Percentiles rank a stretch among this genome's conserved stretches.
Conservation (phyloP, 1,140 invertebrate species). For the Drosophila bocqueti region DNA sequence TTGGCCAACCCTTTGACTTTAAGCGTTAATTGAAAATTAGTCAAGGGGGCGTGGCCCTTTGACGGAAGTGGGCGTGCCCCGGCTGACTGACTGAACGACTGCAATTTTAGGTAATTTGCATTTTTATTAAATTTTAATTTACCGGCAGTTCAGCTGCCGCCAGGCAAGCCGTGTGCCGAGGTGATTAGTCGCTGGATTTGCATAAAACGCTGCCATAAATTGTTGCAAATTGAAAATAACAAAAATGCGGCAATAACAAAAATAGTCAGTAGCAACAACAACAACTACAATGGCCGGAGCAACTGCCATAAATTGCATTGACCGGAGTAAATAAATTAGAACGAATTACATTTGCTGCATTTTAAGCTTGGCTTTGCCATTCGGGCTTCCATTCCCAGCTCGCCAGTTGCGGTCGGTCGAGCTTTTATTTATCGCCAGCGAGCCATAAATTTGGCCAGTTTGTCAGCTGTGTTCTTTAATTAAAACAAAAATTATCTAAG, state of each 20-base stretch:
- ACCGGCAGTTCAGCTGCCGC: slow-evolving; percentile 19
- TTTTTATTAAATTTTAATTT: slow-evolving; percentile 82
- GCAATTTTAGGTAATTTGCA: slow-evolving; percentile 75
- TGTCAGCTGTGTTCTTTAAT: slow-evolving; percentile 76
- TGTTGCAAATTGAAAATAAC: slow-evolving; percentile 71
- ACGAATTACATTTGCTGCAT: slow-evolving; percentile 65
- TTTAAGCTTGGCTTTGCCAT: slow-evolving; percentile 43
- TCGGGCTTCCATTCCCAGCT: slow-evolving; percentile 31
- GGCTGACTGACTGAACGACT: slow-evolving; percentile 31
- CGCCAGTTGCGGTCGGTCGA: slow-evolving; percentile 48
- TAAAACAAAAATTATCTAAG: slow-evolving; percentile 81
- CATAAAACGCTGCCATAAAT: slow-evolving; percentile 77
- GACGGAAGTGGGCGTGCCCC: slow-evolving; percentile 65
- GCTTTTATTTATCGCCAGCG: slow-evolving; percentile 66
- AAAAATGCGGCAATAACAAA: slow-evolving; percentile 10
- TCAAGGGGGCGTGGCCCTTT: slow-evolving; percentile 33
- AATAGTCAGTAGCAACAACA: slow-evolving; percentile 9
- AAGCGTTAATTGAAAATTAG: slow-evolving; percentile 77
- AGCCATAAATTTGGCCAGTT: slow-evolving; percentile 67
- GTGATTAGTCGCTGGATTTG: slow-evolving; percentile 75
- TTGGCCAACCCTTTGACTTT: slow-evolving; percentile 56
- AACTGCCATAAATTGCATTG: slow-evolving; percentile 74
- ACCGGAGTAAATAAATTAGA: slow-evolving; percentile 77
- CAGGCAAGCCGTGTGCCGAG: slow-evolving; percentile 30
- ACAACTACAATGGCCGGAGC: slow-evolving; percentile 16